Percentiles rank a stretch among this genome's conserved stretches.
Conservation (phyloP, 2,113 vertebrate genomes). For the Elachura formosa region DNA sequence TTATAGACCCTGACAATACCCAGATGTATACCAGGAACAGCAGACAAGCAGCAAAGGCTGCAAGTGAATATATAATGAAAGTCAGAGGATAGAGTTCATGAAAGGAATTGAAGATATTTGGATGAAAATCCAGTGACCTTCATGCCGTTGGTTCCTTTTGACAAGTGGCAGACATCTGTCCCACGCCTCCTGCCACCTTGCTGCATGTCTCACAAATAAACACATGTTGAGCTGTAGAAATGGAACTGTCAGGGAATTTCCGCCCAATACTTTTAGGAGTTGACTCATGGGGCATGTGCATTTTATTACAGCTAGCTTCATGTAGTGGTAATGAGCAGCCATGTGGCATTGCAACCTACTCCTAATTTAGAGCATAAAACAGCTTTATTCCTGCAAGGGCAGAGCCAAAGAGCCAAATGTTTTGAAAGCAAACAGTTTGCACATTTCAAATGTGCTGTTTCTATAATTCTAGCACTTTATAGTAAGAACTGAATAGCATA, state of each 20-base stretch:
- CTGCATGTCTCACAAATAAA: not conserved
- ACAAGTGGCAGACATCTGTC: not conserved
- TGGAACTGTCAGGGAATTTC: not conserved
- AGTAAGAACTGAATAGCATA: not conserved
- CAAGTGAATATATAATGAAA: not conserved
- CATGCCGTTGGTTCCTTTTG: not conserved
- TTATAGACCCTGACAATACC: constrained; percentile 2
- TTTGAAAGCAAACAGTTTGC: constrained; percentile 16
- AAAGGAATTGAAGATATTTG: not conserved
- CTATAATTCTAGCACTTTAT: not conserved
- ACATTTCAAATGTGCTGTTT: constrained; percentile 14
- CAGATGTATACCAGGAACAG: not conserved
- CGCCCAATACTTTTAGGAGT: not conserved
- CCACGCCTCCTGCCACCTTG: not conserved
- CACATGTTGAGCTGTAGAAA: not conserved
- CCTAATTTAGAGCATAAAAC: constrained; percentile 9
- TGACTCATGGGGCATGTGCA: not conserved
- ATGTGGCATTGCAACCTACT: constrained; percentile 1
- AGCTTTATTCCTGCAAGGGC: constrained; percentile 26
- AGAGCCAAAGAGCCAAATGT: constrained; percentile 46
- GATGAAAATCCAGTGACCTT: not conserved
- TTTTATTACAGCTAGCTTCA: not conserved
- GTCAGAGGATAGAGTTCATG: not conserved
- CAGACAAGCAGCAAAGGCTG: not conserved
- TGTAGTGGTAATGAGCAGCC: constrained; percentile 8